A percentile compares a stretch with the other conserved stretches of the same genome.
Conservation (phyloP, 2,797 vertebrate species). For the Gallinago solitaria region DNA sequence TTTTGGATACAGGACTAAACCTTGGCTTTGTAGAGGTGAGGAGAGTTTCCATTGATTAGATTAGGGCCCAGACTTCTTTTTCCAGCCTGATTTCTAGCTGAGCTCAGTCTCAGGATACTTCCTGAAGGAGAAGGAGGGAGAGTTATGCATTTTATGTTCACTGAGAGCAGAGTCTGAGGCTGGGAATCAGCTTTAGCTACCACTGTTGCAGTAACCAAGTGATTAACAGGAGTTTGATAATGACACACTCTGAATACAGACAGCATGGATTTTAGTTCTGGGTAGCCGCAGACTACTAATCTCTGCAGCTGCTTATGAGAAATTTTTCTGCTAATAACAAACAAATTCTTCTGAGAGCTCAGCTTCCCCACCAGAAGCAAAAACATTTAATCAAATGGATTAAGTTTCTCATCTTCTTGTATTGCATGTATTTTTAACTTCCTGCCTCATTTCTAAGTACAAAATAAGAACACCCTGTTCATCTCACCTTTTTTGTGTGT, state of each 20-base stretch:
- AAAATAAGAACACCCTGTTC: not conserved
- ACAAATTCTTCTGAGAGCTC: not conserved
- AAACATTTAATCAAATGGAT: not conserved
- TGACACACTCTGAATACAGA: not conserved
- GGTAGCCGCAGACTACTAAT: not conserved
- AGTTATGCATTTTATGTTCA: not conserved
- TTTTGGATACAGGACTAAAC: conserved; percentile 38
- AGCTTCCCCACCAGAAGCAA: not conserved
- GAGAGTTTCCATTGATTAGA: conserved; percentile 63
- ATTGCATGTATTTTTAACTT: not conserved
- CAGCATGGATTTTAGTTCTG: not conserved
- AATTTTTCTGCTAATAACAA: not conserved
- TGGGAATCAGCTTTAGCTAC: not conserved
- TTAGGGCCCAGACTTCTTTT: conserved; percentile 51
- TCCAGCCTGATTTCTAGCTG: conserved; percentile 31
- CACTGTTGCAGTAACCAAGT: not conserved
- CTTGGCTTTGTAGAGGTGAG: conserved; percentile 31
- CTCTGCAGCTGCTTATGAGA: not conserved
- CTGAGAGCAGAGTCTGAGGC: not conserved
- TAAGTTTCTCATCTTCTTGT: not conserved
- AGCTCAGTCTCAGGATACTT: not conserved
- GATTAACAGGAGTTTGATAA: not conserved
- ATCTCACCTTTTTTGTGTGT: not conserved
- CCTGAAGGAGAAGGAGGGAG: not conserved
- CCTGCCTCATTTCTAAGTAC: not conserved